These are phyloP conservation scores for Cotesia glomerata DNA, from an alignment of 1,140 invertebrate species.

Conservation along the genomic window DNA sequence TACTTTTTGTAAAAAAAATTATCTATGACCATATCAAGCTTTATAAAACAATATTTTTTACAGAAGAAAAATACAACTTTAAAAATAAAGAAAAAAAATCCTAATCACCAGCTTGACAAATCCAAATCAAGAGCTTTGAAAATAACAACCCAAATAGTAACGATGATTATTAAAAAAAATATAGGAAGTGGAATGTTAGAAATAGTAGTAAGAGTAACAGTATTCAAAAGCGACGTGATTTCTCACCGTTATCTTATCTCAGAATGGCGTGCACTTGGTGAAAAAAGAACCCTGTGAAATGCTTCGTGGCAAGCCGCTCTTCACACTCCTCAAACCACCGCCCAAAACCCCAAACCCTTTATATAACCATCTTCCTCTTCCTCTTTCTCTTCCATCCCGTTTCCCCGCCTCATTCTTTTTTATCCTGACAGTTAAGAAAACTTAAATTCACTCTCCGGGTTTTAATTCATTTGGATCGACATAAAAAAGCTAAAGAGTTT, in stretches of 20 bases:
- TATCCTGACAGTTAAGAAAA: conserved; percentile 31
- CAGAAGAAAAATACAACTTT: no score
- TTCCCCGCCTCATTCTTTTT: conserved; percentile 13
- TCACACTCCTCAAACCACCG: neutral
- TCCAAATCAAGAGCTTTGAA: no score
- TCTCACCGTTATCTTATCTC: conserved; percentile 61
- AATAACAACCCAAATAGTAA: no score
- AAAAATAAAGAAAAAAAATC: no score
- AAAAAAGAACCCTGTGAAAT: neutral
- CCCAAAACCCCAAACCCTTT: neutral
- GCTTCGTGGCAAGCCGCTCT: conserved; percentile 22
- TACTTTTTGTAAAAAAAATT: no score
- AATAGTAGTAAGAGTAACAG: conserved; percentile 52
- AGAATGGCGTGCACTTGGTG: conserved; percentile 15
- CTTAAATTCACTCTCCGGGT: conserved; percentile 50
- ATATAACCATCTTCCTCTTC: no score
- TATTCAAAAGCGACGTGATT: conserved; percentile 58
- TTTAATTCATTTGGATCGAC: conserved; percentile 52
- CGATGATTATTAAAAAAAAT: neutral
- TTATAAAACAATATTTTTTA: no score
- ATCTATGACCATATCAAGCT: no score
- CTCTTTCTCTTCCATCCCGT: neutral
- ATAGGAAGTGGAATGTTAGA: neutral
- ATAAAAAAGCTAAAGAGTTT: conserved; percentile 15
- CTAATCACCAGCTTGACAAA: no score